Conservation (phyloP, 2,888 invertebrate genomes). For the Neria commutata region DNA sequence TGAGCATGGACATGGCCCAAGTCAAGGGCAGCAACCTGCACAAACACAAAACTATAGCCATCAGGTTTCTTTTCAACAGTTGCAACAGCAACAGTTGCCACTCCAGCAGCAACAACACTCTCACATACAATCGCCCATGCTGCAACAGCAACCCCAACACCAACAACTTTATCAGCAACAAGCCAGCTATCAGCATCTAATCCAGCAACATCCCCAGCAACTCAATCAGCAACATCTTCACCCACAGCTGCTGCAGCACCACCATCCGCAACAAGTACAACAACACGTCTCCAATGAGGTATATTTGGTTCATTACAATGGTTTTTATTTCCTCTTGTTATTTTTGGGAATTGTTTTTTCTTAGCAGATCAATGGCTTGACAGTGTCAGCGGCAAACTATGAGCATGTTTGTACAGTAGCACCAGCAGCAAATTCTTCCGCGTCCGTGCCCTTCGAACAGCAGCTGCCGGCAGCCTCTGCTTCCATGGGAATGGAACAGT, state of each 20-base stretch:
- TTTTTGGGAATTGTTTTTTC: not conserved
- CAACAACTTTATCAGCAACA: constrained; percentile 20
- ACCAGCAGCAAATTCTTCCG: not conserved
- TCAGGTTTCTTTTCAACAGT: constrained; percentile 25
- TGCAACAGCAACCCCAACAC: constrained; percentile 8
- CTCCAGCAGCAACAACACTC: not conserved
- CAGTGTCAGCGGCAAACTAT: not conserved
- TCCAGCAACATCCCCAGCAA: constrained; percentile 26
- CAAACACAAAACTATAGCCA: constrained; percentile 22
- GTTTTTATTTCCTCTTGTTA: not conserved
- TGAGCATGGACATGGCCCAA: constrained; percentile 13
- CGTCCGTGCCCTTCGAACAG: constrained; percentile 34
- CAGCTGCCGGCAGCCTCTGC: constrained; percentile 35
- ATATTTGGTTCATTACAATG: no score
- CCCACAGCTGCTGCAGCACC: constrained; percentile 1
- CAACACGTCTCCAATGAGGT: no score
- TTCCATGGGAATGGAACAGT: constrained; percentile 24
- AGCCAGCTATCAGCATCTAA: constrained; percentile 23
- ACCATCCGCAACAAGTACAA: constrained; percentile 1
- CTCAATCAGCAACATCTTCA: constrained; percentile 6
- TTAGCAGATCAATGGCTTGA: constrained; percentile 2
- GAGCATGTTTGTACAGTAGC: not conserved
- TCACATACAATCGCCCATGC: constrained; percentile 24
- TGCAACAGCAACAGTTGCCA: constrained; percentile 19
- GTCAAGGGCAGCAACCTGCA: constrained; percentile 30